Evolutionary conservation across 2,113 vertebrate genomes (phyloP).

Genomic region (Campylomormyrus tamandua): DNA sequence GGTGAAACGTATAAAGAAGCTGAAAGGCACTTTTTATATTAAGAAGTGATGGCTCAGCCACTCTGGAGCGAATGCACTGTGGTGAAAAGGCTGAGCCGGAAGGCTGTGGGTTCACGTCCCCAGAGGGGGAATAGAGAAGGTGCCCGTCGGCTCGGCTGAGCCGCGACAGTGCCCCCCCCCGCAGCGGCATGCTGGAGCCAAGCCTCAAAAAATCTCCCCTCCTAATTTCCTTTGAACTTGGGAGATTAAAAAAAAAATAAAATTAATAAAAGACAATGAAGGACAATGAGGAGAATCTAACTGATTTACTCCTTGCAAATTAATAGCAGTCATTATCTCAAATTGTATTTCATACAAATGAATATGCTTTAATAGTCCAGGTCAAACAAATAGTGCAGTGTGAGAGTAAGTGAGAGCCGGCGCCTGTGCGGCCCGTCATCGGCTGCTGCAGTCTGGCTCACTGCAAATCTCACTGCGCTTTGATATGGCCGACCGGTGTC

Average conservation of each 20-base stretch:
- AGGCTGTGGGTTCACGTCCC: background rate
- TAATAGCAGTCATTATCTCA: slow-evolving; percentile 57
- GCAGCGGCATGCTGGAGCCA: background rate
- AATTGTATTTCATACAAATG: slow-evolving; percentile 34
- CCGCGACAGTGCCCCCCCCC: background rate
- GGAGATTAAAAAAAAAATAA: slow-evolving; percentile 29
- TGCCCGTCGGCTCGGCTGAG: background rate
- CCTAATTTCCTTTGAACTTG: slow-evolving; percentile 18
- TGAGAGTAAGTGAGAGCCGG: slow-evolving; percentile 33
- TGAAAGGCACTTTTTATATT: background rate
- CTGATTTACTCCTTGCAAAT: slow-evolving; percentile 54
- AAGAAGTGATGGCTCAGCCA: background rate
- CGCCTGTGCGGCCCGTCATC: background rate
- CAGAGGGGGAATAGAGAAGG: background rate
- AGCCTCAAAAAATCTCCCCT: background rate
- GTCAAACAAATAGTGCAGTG: slow-evolving; percentile 51
- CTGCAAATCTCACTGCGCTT: slow-evolving; percentile 65
- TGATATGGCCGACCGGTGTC: slow-evolving; percentile 71
- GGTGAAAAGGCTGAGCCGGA: background rate
- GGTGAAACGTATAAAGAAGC: background rate
- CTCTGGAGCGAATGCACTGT: background rate
- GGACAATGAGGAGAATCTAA: slow-evolving; percentile 49
- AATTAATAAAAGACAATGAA: slow-evolving; percentile 25
- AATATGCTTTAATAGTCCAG: slow-evolving; percentile 13
- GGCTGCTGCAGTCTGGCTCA: slow-evolving; percentile 63